These are phyloP conservation scores for Sycophila texana DNA, from an alignment of 2,888 invertebrate genomes.

Conservation along the genomic window DNA sequence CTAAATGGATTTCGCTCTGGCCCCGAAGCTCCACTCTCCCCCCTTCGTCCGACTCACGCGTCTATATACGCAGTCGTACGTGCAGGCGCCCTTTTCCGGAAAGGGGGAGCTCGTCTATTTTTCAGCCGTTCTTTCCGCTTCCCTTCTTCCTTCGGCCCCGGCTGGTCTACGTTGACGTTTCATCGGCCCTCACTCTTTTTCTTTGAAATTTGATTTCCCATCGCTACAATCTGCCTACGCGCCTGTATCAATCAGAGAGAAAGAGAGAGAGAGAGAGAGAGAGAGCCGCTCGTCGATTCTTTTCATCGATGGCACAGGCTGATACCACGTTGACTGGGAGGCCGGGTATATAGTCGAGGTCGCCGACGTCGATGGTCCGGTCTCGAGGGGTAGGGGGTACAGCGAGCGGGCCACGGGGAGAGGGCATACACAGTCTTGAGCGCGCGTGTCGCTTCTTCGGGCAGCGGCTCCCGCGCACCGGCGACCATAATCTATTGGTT, in stretches of 20 bases:
- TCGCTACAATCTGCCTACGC: slow-evolving; percentile 26
- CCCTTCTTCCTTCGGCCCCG: slow-evolving; percentile 6
- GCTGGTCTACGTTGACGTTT: slow-evolving; percentile 14
- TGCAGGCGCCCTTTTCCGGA: not conserved
- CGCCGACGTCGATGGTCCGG: slow-evolving; percentile 30
- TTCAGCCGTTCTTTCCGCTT: slow-evolving; percentile 29
- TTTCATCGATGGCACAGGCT: not conserved
- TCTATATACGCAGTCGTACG: not conserved
- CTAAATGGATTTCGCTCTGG: slow-evolving; percentile 40
- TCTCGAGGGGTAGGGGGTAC: too few species aligned
- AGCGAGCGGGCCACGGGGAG: too few species aligned
- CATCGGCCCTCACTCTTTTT: slow-evolving; percentile 9
- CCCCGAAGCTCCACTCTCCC: not conserved
- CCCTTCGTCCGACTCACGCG: not conserved
- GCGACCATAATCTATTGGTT: slow-evolving; percentile 70
- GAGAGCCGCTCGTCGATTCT: not conserved
- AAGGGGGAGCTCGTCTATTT: slow-evolving; percentile 4
- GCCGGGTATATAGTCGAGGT: not conserved
- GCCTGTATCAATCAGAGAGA: slow-evolving; percentile 48
- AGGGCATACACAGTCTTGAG: not conserved
- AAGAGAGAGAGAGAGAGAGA: too few species aligned
- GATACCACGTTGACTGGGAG: not conserved
- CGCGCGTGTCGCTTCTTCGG: slow-evolving; percentile 40
- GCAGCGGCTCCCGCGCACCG: slow-evolving; percentile 24
- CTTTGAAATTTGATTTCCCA: slow-evolving; percentile 50